A percentile compares a stretch with the other conserved stretches of the same genome.
Evolutionary conservation across 2,797 vertebrate species (phyloP).

Genomic region (Sebastes elongatus): DNA sequence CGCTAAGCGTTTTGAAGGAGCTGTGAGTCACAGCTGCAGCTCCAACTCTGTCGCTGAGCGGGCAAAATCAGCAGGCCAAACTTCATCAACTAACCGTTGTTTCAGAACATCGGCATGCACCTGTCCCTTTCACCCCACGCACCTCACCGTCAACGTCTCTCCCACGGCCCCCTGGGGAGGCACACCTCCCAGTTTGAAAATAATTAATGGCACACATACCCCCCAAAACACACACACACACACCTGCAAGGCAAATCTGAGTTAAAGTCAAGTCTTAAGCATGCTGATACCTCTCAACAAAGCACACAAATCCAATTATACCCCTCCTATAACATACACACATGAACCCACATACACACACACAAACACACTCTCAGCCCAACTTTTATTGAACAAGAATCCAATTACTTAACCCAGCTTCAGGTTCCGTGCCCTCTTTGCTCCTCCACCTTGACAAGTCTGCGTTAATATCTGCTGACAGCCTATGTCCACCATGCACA

Average conservation of each 20-base stretch:
- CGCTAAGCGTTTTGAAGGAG: background rate
- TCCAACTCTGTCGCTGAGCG: background rate
- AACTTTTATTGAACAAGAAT: slow-evolving; percentile 94
- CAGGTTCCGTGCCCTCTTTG: slow-evolving; percentile 85
- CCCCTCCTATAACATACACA: slow-evolving; percentile 11
- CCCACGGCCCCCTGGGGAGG: background rate
- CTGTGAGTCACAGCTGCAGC: background rate
- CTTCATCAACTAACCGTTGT: background rate
- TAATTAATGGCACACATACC: background rate
- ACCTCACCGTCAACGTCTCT: background rate
- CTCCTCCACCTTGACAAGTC: slow-evolving; percentile 85
- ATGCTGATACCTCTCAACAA: background rate
- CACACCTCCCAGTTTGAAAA: background rate
- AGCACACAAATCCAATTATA: slow-evolving; percentile 33
- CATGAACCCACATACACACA: slow-evolving; percentile 13
- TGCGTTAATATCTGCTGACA: slow-evolving; percentile 92
- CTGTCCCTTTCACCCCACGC: background rate
- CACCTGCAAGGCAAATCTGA: background rate
- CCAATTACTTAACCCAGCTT: slow-evolving; percentile 95
- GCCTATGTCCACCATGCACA: slow-evolving; percentile 74
- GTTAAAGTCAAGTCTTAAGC: background rate
- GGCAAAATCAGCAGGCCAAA: background rate
- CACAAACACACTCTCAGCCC: slow-evolving; percentile 40
- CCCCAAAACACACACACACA: background rate
- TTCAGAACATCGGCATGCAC: background rate